Conservation (phyloP, 2,888 invertebrate species). For the Teinopalpus imperialis region DNA sequence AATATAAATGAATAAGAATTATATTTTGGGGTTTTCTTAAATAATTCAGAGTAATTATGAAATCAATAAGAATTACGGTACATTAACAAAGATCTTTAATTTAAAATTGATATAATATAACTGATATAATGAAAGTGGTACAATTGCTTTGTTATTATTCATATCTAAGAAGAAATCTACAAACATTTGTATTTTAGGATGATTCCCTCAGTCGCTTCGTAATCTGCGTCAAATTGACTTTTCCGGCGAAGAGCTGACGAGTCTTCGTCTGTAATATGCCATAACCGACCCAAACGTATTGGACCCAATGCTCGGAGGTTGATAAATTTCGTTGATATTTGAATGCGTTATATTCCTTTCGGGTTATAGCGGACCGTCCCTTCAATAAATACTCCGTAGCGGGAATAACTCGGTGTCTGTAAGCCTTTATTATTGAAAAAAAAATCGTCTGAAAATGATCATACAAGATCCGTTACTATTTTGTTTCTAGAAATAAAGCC, state of each 20-base stretch:
- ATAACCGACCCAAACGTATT: conserved; percentile 77
- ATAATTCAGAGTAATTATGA: too few species aligned
- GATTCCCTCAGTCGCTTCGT: conserved; percentile 59
- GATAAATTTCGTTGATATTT: conserved; percentile 78
- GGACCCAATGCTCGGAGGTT: conserved; percentile 67
- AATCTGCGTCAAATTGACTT: conserved; percentile 78
- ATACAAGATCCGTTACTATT: conserved; percentile 14
- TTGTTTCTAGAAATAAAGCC: conserved; percentile 15
- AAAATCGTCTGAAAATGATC: conserved; percentile 24
- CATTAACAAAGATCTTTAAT: too few species aligned
- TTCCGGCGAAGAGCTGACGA: conserved; percentile 74
- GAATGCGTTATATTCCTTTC: conserved; percentile 73
- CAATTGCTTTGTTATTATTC: conserved; percentile 42
- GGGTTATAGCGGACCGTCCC: conserved; percentile 57
- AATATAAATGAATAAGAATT: too few species aligned
- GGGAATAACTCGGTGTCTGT: conserved; percentile 52
- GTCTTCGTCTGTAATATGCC: conserved; percentile 70
- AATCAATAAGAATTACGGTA: too few species aligned
- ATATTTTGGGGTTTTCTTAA: too few species aligned
- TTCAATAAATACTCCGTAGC: conserved; percentile 61
- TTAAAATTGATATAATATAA: too few species aligned
- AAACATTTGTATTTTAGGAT: conserved; percentile 61
- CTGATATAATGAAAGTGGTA: too few species aligned
- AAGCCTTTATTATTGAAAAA: conserved; percentile 62
- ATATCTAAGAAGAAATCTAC: conserved; percentile 50